Percentiles rank a stretch among this genome's conserved stretches.
Conservation (phyloP, 1,140 invertebrate species). For the Drosophila tsacasi region DNA sequence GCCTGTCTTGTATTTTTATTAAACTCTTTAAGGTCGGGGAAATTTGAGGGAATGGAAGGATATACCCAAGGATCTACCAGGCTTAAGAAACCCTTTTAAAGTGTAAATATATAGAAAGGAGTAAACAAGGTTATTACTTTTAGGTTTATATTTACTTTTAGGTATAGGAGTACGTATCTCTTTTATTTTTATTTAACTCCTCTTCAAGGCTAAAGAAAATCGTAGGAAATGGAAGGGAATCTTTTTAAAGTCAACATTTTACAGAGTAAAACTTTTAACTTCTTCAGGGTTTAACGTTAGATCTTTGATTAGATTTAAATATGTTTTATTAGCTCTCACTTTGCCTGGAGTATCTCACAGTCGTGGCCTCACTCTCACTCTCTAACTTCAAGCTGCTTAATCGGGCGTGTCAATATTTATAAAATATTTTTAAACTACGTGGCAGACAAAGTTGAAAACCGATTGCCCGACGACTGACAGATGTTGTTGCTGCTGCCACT, state of each 20-base stretch:
- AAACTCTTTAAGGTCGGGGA: not conserved
- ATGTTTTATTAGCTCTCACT: too few species aligned
- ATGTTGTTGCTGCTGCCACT: slow-evolving; percentile 33
- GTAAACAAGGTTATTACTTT: not conserved
- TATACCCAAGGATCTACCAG: not conserved
- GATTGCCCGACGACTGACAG: slow-evolving; percentile 67
- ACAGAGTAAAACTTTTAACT: too few species aligned
- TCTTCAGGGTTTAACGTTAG: too few species aligned
- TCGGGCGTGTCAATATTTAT: slow-evolving; percentile 76
- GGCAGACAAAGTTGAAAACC: slow-evolving; percentile 71
- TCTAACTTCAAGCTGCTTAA: slow-evolving; percentile 17
- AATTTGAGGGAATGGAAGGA: not conserved
- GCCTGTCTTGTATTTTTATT: not conserved
- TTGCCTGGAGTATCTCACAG: not conserved
- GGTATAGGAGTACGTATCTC: not conserved
- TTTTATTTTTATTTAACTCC: not conserved
- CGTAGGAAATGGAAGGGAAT: too few species aligned
- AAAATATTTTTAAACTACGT: slow-evolving; percentile 81
- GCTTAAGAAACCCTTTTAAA: not conserved
- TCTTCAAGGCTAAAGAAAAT: too few species aligned
- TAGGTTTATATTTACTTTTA: not conserved
- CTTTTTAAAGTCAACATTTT: too few species aligned
- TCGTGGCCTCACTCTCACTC: too few species aligned
- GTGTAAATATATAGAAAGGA: too few species aligned
- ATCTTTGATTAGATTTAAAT: too few species aligned